Percentiles rank a stretch among this genome's conserved stretches.
Evolutionary conservation across 2,888 invertebrate species (phyloP).

Genomic region (Amblyteles armatorius): DNA sequence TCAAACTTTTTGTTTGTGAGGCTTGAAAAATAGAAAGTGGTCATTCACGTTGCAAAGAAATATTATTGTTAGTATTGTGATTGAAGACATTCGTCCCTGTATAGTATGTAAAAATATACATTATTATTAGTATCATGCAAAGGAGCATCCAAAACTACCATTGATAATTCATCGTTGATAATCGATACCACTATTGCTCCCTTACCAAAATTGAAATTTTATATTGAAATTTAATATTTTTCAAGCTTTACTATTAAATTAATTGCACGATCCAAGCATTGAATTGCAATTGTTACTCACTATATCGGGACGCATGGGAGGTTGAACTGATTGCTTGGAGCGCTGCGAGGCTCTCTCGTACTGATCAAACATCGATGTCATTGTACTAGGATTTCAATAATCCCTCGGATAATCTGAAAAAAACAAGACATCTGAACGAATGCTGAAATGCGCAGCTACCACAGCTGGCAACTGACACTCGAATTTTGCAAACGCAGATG

Average conservation of each 20-base stretch:
- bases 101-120: too few species aligned
- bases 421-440: constrained; percentile 1
- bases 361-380: constrained; percentile 95
- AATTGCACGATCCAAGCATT: background rate
- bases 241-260: background rate
- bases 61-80: too few species aligned
- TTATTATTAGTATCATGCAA: too few species aligned
- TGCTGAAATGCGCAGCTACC: background rate
- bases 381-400: constrained; percentile 78
- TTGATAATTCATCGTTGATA: too few species aligned
- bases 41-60: too few species aligned
- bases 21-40: background rate
- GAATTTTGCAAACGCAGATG: background rate
- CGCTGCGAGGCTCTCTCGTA: constrained; percentile 92
- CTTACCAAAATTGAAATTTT: background rate
- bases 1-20: too few species aligned
- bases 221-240: background rate
- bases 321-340: constrained; percentile 82
- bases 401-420: constrained; percentile 13
- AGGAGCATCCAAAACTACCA: too few species aligned
- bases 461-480: background rate
- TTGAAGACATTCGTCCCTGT: too few species aligned
- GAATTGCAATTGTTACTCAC: constrained; percentile 77
- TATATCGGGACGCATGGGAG: constrained; percentile 85
- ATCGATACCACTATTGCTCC: background rate